Evolutionary conservation across 1,140 invertebrate species (phyloP).

Genomic region (Drosophila nannoptera): DNA sequence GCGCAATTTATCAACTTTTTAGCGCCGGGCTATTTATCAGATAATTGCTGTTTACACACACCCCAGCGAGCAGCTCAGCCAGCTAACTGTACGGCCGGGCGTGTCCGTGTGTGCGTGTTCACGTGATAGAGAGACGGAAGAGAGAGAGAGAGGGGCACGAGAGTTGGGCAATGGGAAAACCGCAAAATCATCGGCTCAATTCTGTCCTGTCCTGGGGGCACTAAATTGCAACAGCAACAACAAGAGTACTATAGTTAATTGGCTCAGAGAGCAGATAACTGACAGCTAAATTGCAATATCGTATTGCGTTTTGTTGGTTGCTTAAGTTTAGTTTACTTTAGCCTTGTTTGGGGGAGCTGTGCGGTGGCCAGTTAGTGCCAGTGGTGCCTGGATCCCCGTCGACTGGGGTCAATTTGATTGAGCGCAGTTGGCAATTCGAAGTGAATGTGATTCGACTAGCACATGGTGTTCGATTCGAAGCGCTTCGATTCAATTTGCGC

Average conservation of each 20-base stretch:
- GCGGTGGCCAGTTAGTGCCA: not conserved
- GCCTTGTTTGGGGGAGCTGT: conserved; percentile 26
- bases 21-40: conserved; percentile 72
- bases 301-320: conserved; percentile 67
- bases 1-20: conserved; percentile 75
- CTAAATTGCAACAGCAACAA: conserved; percentile 71
- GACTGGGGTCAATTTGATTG: conserved; percentile 46
- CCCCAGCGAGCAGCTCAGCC: conserved; percentile 25
- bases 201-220: conserved; percentile 45
- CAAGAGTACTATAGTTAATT: conserved; percentile 61
- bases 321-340: conserved; percentile 40
- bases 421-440: conserved; percentile 54
- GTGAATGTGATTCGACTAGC: conserved; percentile 50
- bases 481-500: conserved; percentile 34
- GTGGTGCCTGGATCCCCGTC: conserved; percentile 1
- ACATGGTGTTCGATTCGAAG: conserved; percentile 22
- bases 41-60: conserved; percentile 76
- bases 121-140: not conserved
- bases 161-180: conserved; percentile 48
- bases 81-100: not conserved
- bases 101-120: conserved; percentile 1
- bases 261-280: conserved; percentile 72
- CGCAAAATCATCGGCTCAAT: conserved; percentile 68
- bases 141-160: not conserved
- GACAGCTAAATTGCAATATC: conserved; percentile 75